Evolutionary conservation across 2,113 vertebrate genomes (phyloP).

Genomic region (Calyptomena viridis): DNA sequence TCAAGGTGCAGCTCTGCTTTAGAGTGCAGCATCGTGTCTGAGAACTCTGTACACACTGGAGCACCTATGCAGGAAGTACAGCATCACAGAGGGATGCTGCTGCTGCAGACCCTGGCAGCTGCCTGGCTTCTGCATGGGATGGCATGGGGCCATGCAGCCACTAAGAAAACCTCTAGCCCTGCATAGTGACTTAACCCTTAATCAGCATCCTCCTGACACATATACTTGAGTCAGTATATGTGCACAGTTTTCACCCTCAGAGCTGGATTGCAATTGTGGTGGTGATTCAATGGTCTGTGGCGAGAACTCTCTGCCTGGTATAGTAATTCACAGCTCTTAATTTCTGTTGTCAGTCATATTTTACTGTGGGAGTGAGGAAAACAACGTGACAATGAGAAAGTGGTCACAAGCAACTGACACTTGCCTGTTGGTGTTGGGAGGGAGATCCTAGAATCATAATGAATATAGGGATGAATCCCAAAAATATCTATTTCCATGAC

Average conservation of each 20-base stretch:
- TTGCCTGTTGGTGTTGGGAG: neutral
- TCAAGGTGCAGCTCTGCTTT: neutral
- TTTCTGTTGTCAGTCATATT: neutral
- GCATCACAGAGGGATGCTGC: neutral
- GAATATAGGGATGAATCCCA: neutral
- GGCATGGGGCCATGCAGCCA: fast-evolving
- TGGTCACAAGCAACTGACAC: neutral
- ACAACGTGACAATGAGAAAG: neutral
- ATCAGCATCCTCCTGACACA: fast-evolving
- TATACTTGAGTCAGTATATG: too few species aligned
- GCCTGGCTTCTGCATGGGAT: too few species aligned
- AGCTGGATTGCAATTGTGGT: neutral
- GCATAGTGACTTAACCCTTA: neutral
- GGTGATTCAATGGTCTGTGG: neutral
- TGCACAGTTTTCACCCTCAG: fast-evolving
- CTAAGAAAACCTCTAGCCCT: neutral
- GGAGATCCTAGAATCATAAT: neutral
- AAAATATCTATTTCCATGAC: neutral
- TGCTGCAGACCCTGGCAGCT: neutral
- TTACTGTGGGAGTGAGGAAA: neutral
- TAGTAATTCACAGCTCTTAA: neutral
- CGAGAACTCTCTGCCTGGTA: neutral
- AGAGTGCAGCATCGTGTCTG: fast-evolving
- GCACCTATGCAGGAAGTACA: neutral
- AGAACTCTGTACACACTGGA: neutral